A percentile compares a stretch with the other conserved stretches of the same genome.
These are phyloP conservation scores for Otis tarda DNA, from an alignment of 2,113 vertebrate genomes.

Conservation along the genomic window DNA sequence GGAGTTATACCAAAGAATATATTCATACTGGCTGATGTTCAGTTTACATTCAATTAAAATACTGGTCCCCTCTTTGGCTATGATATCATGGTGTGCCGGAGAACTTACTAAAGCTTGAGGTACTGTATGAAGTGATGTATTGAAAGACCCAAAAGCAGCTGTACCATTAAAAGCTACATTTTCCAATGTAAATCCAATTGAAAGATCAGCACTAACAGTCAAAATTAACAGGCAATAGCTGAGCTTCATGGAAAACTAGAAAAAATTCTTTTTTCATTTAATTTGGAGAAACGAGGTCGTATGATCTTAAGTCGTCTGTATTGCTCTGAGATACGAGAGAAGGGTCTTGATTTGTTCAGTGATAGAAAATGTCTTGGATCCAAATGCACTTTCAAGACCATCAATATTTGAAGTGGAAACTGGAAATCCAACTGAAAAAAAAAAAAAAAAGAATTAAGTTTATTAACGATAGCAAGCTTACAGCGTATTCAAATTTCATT, in stretches of 20 bases:
- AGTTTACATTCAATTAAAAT: slow-evolving; percentile 87
- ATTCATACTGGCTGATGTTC: slow-evolving; percentile 66
- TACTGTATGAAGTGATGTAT: slow-evolving; percentile 51
- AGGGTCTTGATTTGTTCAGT: slow-evolving; percentile 37
- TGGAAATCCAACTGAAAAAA: slow-evolving; percentile 62
- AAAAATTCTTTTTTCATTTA: slow-evolving; percentile 56
- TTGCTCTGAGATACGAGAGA: neutral
- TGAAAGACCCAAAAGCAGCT: slow-evolving; percentile 30
- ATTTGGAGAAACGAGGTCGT: slow-evolving; percentile 67
- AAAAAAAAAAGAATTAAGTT: slow-evolving; percentile 43
- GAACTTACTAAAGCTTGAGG: slow-evolving; percentile 43
- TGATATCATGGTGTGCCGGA: slow-evolving; percentile 70
- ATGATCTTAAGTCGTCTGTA: slow-evolving; percentile 45
- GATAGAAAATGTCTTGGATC: slow-evolving; percentile 28
- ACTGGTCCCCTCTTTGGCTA: slow-evolving; percentile 86
- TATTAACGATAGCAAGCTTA: slow-evolving; percentile 37
- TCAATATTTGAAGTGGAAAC: slow-evolving; percentile 22
- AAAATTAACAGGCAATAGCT: slow-evolving; percentile 68
- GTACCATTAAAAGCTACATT: slow-evolving; percentile 65
- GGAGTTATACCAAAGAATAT: slow-evolving; percentile 88
- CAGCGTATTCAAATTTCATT: neutral
- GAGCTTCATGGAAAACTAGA: slow-evolving; percentile 75
- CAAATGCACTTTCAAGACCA: slow-evolving; percentile 30
- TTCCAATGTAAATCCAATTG: slow-evolving; percentile 60
- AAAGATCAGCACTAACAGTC: slow-evolving; percentile 46